phyloP scores from a whole-genome alignment of 2,888 invertebrate genomes.

The Lycaena phlaeas region DNA sequence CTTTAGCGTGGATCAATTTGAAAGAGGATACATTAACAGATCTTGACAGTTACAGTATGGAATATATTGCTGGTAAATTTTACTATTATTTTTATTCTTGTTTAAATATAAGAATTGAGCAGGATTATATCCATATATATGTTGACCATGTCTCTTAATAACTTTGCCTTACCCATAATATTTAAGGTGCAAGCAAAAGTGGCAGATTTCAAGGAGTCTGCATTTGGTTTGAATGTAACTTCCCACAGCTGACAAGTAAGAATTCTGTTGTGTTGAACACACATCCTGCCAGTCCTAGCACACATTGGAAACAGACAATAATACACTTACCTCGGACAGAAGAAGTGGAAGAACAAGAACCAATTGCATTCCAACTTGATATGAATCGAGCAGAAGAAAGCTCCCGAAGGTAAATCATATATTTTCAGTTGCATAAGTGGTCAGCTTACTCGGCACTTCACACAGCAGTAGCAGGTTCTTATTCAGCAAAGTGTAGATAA shows the following conservation, averaged over 20 bases:
- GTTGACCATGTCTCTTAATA: no score
- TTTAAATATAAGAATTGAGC: no score
- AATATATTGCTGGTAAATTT: conserved; percentile 70
- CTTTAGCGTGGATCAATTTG: conserved; percentile 79
- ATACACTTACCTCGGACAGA: conserved; percentile 81
- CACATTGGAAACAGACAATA: conserved; percentile 96
- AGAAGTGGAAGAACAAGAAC: conserved; percentile 71
- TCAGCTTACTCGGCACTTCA: no score
- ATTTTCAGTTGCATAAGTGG: no score
- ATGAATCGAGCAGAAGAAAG: conserved; percentile 67
- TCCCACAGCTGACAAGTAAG: conserved; percentile 67
- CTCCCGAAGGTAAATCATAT: conserved; percentile 48
- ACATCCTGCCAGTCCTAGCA: conserved; percentile 78
- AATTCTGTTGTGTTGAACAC: conserved; percentile 79
- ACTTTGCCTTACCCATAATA: no score
- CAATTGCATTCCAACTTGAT: conserved; percentile 78
- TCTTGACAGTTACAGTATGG: conserved; percentile 71
- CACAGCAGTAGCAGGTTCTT: no score
- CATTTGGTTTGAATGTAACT: conserved; percentile 86
- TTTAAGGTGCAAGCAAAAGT: conserved; percentile 61
- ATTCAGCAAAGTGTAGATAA: no score
- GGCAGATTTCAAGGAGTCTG: conserved; percentile 83
- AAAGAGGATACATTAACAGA: conserved; percentile 74
- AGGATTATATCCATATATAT: no score
- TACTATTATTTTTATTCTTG: background rate